phyloP scores from a whole-genome alignment of 2,113 vertebrate species.

The Pangasianodon gigas region DNA sequence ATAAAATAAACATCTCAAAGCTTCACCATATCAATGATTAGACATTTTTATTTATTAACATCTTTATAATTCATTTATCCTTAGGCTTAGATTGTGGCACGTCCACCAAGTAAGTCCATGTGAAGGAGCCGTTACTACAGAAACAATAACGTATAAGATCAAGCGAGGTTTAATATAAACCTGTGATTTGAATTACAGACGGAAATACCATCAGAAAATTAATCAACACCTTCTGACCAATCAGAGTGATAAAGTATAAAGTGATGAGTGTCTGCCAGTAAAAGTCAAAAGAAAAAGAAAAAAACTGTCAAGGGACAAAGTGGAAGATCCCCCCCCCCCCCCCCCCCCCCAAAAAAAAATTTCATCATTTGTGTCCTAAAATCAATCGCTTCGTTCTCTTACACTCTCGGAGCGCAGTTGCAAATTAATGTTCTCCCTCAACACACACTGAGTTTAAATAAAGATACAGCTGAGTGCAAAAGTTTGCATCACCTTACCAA shows the following conservation, averaged over 20 bases:
- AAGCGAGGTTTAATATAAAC: neutral
- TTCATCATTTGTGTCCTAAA: no score
- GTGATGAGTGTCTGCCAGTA: no score
- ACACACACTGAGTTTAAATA: neutral
- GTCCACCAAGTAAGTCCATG: no score
- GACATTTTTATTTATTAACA: no score
- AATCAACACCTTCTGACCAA: neutral
- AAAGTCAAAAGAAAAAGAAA: no score
- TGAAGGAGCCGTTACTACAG: neutral
- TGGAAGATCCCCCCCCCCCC: no score
- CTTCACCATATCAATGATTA: neutral
- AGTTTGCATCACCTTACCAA: neutral
- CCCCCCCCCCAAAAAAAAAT: no score
- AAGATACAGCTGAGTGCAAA: neutral
- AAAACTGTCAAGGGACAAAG: no score
- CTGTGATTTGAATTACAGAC: neutral
- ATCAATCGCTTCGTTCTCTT: no score
- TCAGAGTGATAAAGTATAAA: no score
- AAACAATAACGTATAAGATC: neutral
- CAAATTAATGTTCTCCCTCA: neutral
- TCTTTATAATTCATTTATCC: neutral
- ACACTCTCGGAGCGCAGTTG: neutral
- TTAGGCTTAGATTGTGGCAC: neutral
- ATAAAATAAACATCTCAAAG: neutral
- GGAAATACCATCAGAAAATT: no score